Conservation (phyloP, 1,140 invertebrate genomes). For the Meteorus sp. region DNA sequence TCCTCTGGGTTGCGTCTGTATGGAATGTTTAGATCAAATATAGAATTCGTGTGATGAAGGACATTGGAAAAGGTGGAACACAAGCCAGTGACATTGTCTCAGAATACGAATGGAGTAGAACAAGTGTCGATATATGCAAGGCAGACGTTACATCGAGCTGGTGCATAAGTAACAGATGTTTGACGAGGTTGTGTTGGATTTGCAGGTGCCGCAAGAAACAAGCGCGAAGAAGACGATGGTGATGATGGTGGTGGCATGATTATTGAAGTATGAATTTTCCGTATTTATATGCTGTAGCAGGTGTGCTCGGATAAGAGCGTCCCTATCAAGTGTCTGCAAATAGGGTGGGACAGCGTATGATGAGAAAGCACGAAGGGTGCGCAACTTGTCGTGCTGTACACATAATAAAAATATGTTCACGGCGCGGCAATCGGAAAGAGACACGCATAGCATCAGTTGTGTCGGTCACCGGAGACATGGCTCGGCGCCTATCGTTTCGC, state of each 20-base stretch:
- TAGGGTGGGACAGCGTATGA: no score
- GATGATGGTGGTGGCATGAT: no score
- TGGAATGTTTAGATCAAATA: no score
- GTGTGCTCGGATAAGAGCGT: conserved; percentile 8
- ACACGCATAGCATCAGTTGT: conserved; percentile 9
- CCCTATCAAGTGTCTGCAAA: not conserved
- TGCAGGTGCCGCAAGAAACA: conserved; percentile 23
- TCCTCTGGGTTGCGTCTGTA: no score
- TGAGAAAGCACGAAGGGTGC: not conserved
- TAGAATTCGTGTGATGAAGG: not conserved
- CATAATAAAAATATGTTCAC: conserved; percentile 12
- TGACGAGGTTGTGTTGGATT: conserved; percentile 24
- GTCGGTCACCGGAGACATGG: conserved; percentile 48
- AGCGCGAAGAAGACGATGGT: not conserved
- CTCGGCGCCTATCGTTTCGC: conserved; percentile 48
- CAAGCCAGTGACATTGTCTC: not conserved
- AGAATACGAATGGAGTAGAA: conserved; percentile 1
- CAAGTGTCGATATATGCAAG: conserved; percentile 10
- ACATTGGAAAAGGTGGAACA: not conserved
- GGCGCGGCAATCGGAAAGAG: conserved; percentile 16
- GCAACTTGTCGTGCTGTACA: not conserved
- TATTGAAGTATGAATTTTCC: no score
- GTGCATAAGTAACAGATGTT: conserved; percentile 26
- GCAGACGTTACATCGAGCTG: conserved; percentile 19
- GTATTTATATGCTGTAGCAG: conserved; percentile 1